These are phyloP conservation scores for Lacerta viridis DNA, from an alignment of 2,797 vertebrate genomes.

Conservation along the genomic window DNA sequence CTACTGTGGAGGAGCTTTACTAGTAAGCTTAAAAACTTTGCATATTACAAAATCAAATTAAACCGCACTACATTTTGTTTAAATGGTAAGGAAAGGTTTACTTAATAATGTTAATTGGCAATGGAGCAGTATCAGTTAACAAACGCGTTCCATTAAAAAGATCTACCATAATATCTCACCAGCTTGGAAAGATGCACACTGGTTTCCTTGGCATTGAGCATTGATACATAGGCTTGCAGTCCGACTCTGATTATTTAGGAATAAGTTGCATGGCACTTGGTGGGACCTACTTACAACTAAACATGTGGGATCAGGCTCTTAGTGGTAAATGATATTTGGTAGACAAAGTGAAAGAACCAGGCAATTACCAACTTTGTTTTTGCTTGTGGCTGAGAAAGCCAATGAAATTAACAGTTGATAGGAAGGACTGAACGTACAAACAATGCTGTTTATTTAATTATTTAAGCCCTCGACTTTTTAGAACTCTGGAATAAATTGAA, in stretches of 20 bases:
- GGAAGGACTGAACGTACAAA: slow-evolving; percentile 41
- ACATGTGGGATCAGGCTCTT: background rate
- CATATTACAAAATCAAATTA: slow-evolving; percentile 8
- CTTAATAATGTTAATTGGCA: background rate
- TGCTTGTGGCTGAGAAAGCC: slow-evolving; percentile 61
- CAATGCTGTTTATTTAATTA: slow-evolving; percentile 57
- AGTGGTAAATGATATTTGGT: slow-evolving; percentile 9
- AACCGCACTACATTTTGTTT: background rate
- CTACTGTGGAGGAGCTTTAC: background rate
- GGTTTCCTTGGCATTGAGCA: background rate
- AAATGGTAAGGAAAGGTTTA: background rate
- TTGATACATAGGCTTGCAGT: no score
- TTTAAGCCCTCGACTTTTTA: slow-evolving; percentile 51
- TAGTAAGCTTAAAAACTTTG: slow-evolving; percentile 1
- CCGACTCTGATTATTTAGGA: no score
- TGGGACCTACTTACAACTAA: background rate
- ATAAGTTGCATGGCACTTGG: background rate
- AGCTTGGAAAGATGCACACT: background rate
- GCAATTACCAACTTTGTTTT: slow-evolving; percentile 30
- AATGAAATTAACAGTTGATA: slow-evolving; percentile 56
- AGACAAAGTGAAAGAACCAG: slow-evolving; percentile 1
- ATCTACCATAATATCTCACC: background rate
- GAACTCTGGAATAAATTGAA: slow-evolving; percentile 21
- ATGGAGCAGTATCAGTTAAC: background rate
- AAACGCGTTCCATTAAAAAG: background rate